Percentiles rank a stretch among this genome's conserved stretches.
phyloP scores from a whole-genome alignment of 2,888 invertebrate species.

The Dryocosmus kuriphilus region DNA sequence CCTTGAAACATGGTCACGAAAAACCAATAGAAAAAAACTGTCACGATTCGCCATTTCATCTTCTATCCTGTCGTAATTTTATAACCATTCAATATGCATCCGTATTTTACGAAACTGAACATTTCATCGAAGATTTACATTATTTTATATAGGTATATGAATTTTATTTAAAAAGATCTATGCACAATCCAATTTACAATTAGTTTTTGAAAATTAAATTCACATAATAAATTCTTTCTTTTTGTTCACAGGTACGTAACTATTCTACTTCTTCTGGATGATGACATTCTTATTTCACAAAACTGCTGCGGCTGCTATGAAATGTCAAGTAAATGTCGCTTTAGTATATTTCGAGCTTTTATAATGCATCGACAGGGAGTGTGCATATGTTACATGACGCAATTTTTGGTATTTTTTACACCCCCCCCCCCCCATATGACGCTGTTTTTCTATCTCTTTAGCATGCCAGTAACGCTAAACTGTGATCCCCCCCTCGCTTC shows the following conservation, averaged over 20 bases:
- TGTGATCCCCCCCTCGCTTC: too few relatives aligned
- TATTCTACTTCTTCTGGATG: slow-evolving; percentile 5
- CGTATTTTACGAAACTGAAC: slow-evolving; percentile 6
- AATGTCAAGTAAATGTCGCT: slow-evolving; percentile 37
- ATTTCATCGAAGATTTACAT: neutral
- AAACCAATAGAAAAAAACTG: slow-evolving; percentile 2
- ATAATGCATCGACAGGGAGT: slow-evolving; percentile 24
- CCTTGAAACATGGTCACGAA: slow-evolving; percentile 14
- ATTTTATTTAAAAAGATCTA: neutral
- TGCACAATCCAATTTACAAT: neutral
- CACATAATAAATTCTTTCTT: neutral
- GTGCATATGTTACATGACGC: too few relatives aligned
- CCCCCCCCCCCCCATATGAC: too few relatives aligned
- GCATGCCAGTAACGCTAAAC: too few relatives aligned
- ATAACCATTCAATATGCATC: slow-evolving; percentile 29
- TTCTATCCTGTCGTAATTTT: slow-evolving; percentile 10
- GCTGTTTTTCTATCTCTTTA: too few relatives aligned
- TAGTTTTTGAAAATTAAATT: neutral
- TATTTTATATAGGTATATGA: neutral
- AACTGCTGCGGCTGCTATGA: slow-evolving; percentile 13
- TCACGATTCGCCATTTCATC: slow-evolving; percentile 27
- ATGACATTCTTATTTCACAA: slow-evolving; percentile 22
- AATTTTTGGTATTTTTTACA: too few relatives aligned
- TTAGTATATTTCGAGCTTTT: slow-evolving; percentile 18
- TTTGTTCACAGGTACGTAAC: slow-evolving; percentile 35